Evolutionary conservation across 2,888 invertebrate genomes (phyloP), one percentile per base, ranked within the genome.

Genomic region (Nemurella pictetii): DNA sequence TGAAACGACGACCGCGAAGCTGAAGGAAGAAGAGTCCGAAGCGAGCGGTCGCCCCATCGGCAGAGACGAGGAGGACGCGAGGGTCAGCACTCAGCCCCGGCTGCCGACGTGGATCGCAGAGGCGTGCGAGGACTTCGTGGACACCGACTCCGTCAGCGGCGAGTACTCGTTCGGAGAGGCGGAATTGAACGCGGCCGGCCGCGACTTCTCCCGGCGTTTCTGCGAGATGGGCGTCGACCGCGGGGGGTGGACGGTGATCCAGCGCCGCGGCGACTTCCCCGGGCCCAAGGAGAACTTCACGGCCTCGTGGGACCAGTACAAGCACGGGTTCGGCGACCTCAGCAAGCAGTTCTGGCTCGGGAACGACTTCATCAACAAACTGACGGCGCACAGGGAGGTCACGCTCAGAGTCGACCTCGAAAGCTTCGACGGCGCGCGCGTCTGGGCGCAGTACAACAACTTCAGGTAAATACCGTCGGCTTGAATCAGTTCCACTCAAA

Each of bases 321-420:
- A 93, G 87, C 89, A 92, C 78, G 95, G 95, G 9, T 95, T 95
- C 88, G 95, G 95, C 15, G 94, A 95, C 88, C 89, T 95, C 27
- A 93, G 93, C 0, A 93, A 93, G 0, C 95, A 95, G 88, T 95
- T 94, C 89, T 95, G 95, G 93, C 91, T 95, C 27, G 95, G 95
- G 4, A 93, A 93, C 88, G 92, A 93, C 84, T 91, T 91, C 85
- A 90, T 93, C 80, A 91, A 92, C 87, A 89, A 90, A 83, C 87
- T 93, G 85, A 90, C 91, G 0, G 15, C 78, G 30, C 89, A 90
- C 12, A 89, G 90, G 36, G 90, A 91, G 86, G 88, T 92, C 84
- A 89, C 89, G 25, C 88, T 93, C 84, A 89, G 92, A 73, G 90
- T 93, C 15, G 92, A 93, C 86, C 87, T 93, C 7, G 91, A 91